Base-by-base conservation (phyloP, 2,797 vertebrate genomes). In the Rallus crepitans region DNA sequence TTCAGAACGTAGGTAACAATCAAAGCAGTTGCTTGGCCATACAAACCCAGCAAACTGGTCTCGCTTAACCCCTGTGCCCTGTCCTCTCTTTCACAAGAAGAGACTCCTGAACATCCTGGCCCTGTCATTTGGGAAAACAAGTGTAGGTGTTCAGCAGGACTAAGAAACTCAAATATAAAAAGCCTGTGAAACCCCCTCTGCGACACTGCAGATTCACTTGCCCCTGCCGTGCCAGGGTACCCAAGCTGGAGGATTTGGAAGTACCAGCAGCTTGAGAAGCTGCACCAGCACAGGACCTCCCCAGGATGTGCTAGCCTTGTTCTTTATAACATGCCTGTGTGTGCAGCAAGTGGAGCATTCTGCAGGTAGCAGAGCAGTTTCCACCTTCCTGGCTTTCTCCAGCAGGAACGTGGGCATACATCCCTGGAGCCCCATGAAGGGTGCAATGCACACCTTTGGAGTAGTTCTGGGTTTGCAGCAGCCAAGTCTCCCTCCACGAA, bases 221-320 rank as follows among this genome's bases (percentile, higher is more conserved):
- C 14, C 31, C 40, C 11, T 27, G 72, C 55, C 0, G 0, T 28
- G 56, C 42, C 24, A 11, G 30, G 23, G 30, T 40, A 25, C n/a
- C 21, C n/a, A n/a, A 27, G 14, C 33, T 16, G 61, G 20, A 28
- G 56, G 35, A 30, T 31, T 47, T 0, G 1, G 63, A 57, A 23
- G 12, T 40, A 33, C 28, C 78, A 65, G 66, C 50, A 56, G 3
- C 21, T 17, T 61, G 71, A 60, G 88, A 72, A 72, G 60, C 37
- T 33, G 25, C 31, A 28, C 12, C 28, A 65, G 28, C 42, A 5
- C 40, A 48, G 63, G 17, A 40, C 6, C 18, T 33, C 18, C 39
- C 0, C 0, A 0, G 55, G 61, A 35, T 0, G 0, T 2, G 13
- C 12, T 19, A 64, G 39, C 21, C 68, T 23, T 71, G 15, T 0